phyloP scores from a whole-genome alignment of 2,113 vertebrate species.

The Beaufortia kweichowensis region DNA sequence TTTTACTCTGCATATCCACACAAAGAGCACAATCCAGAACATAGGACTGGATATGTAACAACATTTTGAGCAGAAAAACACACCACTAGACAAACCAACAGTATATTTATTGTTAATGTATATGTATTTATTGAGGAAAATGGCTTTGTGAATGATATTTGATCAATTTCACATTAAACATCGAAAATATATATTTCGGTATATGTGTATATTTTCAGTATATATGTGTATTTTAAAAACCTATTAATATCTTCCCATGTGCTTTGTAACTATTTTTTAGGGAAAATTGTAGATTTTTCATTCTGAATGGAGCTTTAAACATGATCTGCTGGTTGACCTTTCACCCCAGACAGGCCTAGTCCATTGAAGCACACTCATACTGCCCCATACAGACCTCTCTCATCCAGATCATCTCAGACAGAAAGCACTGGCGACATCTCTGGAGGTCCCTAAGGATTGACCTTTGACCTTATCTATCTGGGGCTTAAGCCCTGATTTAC shows the following conservation, averaged over 20 bases:
- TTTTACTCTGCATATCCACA: constrained; percentile 37
- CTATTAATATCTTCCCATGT: too few relatives aligned
- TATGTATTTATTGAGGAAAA: background rate
- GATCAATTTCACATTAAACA: too few relatives aligned
- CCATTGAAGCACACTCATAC: constrained; percentile 38
- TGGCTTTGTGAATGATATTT: background rate
- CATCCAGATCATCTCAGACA: constrained; percentile 24
- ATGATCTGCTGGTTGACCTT: constrained; percentile 41
- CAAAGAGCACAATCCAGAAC: constrained; percentile 35
- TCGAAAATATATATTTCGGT: too few relatives aligned
- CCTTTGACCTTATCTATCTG: constrained; percentile 30
- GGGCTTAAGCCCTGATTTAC: constrained; percentile 51
- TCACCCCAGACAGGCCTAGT: constrained; percentile 27
- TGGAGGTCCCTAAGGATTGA: constrained; percentile 38
- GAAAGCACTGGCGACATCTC: constrained; percentile 33
- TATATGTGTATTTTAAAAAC: too few relatives aligned
- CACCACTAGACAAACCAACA: background rate
- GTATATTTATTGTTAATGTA: background rate
- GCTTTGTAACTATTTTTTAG: too few relatives aligned
- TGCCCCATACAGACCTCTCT: constrained; percentile 13
- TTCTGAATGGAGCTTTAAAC: constrained; percentile 36
- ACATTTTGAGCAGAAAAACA: background rate
- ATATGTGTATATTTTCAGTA: too few relatives aligned
- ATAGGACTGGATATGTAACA: background rate
- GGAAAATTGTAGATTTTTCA: too few relatives aligned